Evolutionary conservation across 2,113 vertebrate species (phyloP).

Genomic region (Piaya cayana): DNA sequence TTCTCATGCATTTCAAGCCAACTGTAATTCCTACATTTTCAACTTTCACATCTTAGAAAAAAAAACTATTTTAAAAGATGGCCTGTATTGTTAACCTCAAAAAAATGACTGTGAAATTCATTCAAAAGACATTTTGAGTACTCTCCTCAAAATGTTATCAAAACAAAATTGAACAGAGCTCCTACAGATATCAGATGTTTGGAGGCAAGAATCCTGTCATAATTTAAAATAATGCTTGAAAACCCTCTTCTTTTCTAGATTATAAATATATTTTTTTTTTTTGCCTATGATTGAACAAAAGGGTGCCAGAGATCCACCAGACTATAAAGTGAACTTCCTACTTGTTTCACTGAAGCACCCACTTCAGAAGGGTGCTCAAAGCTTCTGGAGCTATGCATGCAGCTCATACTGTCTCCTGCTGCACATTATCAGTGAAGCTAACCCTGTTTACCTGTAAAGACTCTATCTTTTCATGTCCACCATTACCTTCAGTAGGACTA

Average conservation of each 20-base stretch:
- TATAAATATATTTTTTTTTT: not conserved
- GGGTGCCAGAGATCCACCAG: not conserved
- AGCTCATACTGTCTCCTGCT: not conserved
- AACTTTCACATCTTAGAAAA: not conserved
- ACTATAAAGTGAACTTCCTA: not conserved
- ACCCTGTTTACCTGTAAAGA: not conserved
- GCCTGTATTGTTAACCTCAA: not conserved
- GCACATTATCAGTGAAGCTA: not conserved
- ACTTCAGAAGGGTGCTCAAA: not conserved
- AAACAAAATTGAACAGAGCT: not conserved
- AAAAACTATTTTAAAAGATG: not conserved
- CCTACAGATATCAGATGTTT: not conserved
- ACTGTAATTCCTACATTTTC: not conserved
- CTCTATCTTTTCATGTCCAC: not conserved
- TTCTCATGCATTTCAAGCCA: not conserved
- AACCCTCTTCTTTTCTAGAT: not conserved
- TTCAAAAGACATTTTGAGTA: not conserved
- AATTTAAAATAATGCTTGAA: not conserved
- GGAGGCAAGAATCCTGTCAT: not conserved
- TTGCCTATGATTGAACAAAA: not conserved
- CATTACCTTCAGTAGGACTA: fast-evolving
- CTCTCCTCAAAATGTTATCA: not conserved
- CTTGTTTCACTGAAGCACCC: not conserved
- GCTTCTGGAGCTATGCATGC: not conserved
- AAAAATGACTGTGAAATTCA: not conserved